These are phyloP conservation scores for Pelodytes ibericus DNA, from an alignment of 2,797 vertebrate genomes.

Conservation along the genomic window DNA sequence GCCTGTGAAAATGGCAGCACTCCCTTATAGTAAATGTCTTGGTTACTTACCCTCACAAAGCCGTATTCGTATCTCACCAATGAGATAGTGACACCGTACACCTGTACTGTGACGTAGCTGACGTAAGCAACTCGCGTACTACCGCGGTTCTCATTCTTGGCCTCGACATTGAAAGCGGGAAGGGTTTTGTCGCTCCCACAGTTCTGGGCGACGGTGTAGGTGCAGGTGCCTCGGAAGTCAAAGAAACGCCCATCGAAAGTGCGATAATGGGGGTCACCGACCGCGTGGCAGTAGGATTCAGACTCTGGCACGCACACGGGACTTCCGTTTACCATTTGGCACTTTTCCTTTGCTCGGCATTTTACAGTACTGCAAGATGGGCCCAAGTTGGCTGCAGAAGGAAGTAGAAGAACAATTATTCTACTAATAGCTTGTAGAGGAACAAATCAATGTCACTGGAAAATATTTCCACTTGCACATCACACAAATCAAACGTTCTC, in stretches of 20 bases:
- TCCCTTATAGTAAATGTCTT: not conserved
- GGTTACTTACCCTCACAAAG: conserved; percentile 69
- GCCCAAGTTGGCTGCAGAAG: not conserved
- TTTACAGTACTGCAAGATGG: conserved; percentile 32
- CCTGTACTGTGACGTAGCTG: conserved; percentile 59
- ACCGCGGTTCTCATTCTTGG: conserved; percentile 69
- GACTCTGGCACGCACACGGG: conserved; percentile 66
- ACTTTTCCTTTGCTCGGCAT: conserved; percentile 74
- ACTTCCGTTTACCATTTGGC: conserved; percentile 60
- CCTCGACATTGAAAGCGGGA: conserved; percentile 69
- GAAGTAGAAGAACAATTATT: no score
- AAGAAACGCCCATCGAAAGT: conserved; percentile 81
- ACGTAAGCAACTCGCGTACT: conserved; percentile 65
- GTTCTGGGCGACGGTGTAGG: conserved; percentile 74
- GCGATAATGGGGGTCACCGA: conserved; percentile 83
- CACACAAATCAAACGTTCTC: no score
- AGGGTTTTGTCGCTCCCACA: conserved; percentile 58
- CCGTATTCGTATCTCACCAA: conserved; percentile 64
- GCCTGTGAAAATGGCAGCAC: no score
- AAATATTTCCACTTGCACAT: no score
- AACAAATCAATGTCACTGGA: no score
- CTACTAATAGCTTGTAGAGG: no score
- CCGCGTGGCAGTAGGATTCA: conserved; percentile 73
- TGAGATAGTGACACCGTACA: conserved; percentile 58
- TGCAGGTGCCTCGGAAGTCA: conserved; percentile 86